Conservation (phyloP, 2,888 invertebrate genomes). For the Tenthredo scrophulariae region DNA sequence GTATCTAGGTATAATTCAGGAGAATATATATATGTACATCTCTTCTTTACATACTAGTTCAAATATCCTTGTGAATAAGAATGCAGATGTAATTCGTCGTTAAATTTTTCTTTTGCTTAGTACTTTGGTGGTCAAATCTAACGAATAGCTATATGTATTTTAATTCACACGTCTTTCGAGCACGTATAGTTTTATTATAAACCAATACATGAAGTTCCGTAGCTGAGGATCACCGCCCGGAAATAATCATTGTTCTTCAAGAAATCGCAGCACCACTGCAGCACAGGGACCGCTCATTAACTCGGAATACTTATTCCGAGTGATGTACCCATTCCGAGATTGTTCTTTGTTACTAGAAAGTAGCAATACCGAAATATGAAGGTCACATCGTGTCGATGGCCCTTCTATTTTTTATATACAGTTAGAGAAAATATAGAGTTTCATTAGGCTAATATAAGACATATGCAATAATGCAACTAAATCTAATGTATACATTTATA, state of each 20-base stretch:
- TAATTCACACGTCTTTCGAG: not conserved
- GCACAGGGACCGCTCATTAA: not conserved
- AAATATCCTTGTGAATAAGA: not conserved
- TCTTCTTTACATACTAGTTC: not conserved
- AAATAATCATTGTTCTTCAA: not conserved
- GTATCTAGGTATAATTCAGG: not conserved
- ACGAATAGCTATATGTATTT: not conserved
- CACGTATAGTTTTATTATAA: not conserved
- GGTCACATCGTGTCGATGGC: not conserved
- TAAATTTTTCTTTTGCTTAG: too few relatives aligned
- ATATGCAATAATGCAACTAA: slow-evolving; percentile 9
- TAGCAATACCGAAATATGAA: not conserved
- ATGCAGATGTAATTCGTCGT: not conserved
- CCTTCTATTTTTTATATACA: not conserved
- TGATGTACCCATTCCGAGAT: not conserved
- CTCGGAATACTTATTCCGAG: not conserved
- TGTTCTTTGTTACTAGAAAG: not conserved
- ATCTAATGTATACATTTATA: not conserved
- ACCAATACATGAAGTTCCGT: not conserved
- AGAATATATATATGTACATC: too few relatives aligned
- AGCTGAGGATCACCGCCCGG: not conserved
- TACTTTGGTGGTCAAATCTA: not conserved
- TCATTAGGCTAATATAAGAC: not conserved
- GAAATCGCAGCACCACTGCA: not conserved
- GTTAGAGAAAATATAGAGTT: not conserved